A percentile compares a stretch with the other conserved stretches of the same genome.
Conservation (phyloP, 2,797 vertebrate species). For the Lateolabrax maculatus region DNA sequence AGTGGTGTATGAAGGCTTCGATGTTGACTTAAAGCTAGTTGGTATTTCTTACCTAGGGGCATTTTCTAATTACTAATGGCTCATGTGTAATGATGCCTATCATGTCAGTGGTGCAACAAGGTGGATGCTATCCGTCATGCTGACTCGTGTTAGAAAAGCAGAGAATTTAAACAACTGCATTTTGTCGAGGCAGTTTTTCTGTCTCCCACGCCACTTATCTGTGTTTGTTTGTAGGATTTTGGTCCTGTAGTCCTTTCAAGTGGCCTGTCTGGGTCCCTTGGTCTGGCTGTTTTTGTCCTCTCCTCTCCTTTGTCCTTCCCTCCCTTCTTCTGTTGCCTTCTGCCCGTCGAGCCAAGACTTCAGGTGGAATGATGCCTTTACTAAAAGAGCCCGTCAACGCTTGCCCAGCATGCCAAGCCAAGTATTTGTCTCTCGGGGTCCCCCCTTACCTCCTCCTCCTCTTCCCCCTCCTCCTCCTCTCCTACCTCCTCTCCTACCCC, state of each 20-base stretch:
- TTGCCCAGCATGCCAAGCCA: constrained; percentile 87
- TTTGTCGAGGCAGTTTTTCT: constrained; percentile 15
- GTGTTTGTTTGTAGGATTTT: constrained; percentile 63
- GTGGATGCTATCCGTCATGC: constrained; percentile 65
- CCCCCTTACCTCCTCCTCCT: constrained; percentile 42
- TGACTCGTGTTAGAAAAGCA: constrained; percentile 45
- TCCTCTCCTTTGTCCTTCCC: constrained; percentile 9
- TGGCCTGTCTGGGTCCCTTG: constrained; percentile 40
- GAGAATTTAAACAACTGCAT: constrained; percentile 10
- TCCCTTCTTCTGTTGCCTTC: constrained; percentile 30
- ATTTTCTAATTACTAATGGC: constrained; percentile 77
- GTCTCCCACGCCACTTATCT: constrained; percentile 58
- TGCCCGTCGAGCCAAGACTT: constrained; percentile 77
- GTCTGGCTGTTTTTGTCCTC: constrained; percentile 41
- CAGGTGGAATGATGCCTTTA: constrained; percentile 88
- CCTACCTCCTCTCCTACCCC: constrained; percentile 73
- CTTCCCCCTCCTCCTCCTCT: constrained; percentile 4
- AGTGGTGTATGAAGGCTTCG: constrained; percentile 31
- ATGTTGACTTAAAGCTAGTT: constrained; percentile 62
- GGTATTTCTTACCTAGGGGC: constrained; percentile 73
- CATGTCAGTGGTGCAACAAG: constrained; percentile 71
- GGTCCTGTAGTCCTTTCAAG: constrained; percentile 51
- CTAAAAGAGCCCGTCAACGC: constrained; percentile 89
- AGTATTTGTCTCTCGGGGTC: constrained; percentile 90
- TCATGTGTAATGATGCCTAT: constrained; percentile 74